A percentile compares a stretch with the other conserved stretches of the same genome.
These are phyloP conservation scores for Tanytarsus gracilentus DNA, from an alignment of 2,888 invertebrate genomes.

Conservation along the genomic window DNA sequence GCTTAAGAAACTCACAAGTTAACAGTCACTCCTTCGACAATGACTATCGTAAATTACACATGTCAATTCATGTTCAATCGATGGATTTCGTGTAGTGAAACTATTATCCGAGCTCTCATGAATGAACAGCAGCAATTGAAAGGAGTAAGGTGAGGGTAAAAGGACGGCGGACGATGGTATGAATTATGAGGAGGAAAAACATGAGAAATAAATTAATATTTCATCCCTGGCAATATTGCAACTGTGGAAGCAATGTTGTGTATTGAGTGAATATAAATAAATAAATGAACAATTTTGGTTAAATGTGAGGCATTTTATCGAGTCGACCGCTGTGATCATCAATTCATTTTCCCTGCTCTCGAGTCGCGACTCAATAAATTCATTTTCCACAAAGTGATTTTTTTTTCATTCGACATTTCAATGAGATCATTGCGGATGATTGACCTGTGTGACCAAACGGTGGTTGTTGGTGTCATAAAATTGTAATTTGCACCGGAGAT, in stretches of 20 bases:
- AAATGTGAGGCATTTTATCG: slow-evolving; percentile 27
- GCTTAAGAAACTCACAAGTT: no score
- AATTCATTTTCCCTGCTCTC: slow-evolving; percentile 17
- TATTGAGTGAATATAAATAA: slow-evolving; percentile 24
- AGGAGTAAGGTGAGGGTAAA: not conserved
- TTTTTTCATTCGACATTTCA: no score
- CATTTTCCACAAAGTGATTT: no score
- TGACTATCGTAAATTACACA: slow-evolving; percentile 6
- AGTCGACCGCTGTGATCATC: slow-evolving; percentile 25
- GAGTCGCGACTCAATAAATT: no score
- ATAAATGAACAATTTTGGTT: slow-evolving; percentile 25
- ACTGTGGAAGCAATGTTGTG: slow-evolving; percentile 21
- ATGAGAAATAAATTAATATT: slow-evolving; percentile 28
- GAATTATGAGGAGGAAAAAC: slow-evolving; percentile 12
- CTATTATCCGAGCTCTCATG: slow-evolving; percentile 16
- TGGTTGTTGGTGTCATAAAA: not conserved
- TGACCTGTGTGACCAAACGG: not conserved
- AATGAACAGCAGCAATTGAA: not conserved
- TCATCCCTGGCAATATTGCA: slow-evolving; percentile 16
- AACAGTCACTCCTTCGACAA: no score
- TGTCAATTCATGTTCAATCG: not conserved
- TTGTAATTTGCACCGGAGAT: not conserved
- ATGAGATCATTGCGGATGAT: no score
- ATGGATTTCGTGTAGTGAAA: slow-evolving; percentile 24
- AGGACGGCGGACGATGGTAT: not conserved